These are phyloP conservation scores for Trachelus tabidus DNA, from an alignment of 2,888 invertebrate genomes.

Conservation along the genomic window DNA sequence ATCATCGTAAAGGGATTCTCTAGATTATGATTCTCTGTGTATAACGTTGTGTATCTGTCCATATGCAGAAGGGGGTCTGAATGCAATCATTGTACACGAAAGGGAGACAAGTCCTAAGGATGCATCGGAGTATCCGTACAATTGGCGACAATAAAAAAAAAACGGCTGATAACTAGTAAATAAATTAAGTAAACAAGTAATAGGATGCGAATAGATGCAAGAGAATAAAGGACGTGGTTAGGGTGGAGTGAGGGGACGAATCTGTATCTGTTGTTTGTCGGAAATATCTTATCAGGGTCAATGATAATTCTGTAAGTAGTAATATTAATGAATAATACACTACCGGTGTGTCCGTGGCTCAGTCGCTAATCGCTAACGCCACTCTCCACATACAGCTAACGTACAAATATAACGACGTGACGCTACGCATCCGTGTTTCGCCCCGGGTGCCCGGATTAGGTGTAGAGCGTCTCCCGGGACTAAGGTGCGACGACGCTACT, in stretches of 20 bases:
- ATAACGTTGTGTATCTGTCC: too few species aligned
- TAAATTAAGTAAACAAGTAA: constrained; percentile 61
- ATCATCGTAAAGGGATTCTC: constrained; percentile 31
- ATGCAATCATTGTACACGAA: too few species aligned
- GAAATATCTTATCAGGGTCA: too few species aligned
- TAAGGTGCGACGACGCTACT: constrained; percentile 50
- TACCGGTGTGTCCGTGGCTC: constrained; percentile 42
- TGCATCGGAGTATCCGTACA: too few species aligned
- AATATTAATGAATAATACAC: constrained; percentile 48
- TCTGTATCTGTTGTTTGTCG: too few species aligned
- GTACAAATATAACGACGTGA: constrained; percentile 62
- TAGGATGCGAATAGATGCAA: constrained; percentile 32
- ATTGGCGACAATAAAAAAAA: constrained; percentile 47
- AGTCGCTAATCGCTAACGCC: constrained; percentile 52
- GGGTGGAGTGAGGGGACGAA: too few species aligned
- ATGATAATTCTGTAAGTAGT: constrained; percentile 7
- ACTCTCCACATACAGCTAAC: constrained; percentile 60
- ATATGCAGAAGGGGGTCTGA: too few species aligned
- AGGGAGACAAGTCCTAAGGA: too few species aligned
- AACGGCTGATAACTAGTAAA: constrained; percentile 54
- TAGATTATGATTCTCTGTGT: too few species aligned
- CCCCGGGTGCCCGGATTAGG: constrained; percentile 31
- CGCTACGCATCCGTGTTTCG: constrained; percentile 36
- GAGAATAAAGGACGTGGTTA: too few species aligned
- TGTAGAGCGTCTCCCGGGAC: constrained; percentile 22